phyloP scores from a whole-genome alignment of 2,888 invertebrate genomes.

The Callyntrura guangdongensis region DNA sequence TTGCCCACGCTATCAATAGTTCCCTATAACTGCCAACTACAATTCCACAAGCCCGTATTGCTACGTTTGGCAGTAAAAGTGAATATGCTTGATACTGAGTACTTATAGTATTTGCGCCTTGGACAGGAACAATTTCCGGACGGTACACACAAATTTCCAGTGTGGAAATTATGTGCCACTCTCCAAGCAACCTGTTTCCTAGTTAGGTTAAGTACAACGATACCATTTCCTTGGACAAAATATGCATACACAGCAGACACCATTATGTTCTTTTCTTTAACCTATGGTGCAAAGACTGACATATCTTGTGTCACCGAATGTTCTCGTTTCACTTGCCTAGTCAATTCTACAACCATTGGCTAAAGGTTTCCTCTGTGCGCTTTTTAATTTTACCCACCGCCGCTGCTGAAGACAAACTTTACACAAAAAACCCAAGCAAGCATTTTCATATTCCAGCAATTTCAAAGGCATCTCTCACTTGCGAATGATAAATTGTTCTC shows the following conservation, averaged over 20 bases:
- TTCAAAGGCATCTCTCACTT: slow-evolving; percentile 1
- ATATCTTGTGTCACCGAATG: not conserved
- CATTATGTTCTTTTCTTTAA: no score
- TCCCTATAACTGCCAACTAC: not conserved
- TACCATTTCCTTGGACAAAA: not conserved
- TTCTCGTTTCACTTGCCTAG: not conserved
- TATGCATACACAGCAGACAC: no score
- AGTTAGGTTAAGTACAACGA: not conserved
- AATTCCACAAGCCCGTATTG: not conserved
- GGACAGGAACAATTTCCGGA: slow-evolving; percentile 22
- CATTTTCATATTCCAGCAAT: slow-evolving; percentile 14
- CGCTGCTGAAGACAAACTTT: not conserved
- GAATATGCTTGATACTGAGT: not conserved
- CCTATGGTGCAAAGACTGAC: not conserved
- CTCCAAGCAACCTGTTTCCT: not conserved
- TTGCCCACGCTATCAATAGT: not conserved
- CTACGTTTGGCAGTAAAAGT: slow-evolving; percentile 1
- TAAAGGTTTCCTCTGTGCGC: not conserved
- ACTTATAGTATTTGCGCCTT: slow-evolving; percentile 14
- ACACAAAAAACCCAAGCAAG: not conserved
- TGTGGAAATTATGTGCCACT: slow-evolving; percentile 27
- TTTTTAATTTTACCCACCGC: not conserved
- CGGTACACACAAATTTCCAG: not conserved
- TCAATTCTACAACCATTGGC: not conserved
- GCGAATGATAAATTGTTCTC: slow-evolving; percentile 14